phyloP scores from a whole-genome alignment of 1,140 invertebrate species.

The Epicauta chinensis region DNA sequence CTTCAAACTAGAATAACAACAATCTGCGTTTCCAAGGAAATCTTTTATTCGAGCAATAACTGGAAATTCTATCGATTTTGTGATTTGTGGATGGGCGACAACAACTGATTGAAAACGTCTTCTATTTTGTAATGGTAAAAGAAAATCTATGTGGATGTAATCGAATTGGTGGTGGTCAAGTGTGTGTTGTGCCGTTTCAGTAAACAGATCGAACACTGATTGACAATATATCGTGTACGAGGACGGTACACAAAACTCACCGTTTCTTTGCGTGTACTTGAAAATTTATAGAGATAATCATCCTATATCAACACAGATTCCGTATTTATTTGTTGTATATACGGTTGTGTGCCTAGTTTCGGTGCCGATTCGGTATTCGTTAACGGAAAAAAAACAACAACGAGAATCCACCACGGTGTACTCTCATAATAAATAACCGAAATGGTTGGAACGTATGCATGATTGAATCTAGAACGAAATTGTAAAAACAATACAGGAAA shows the following conservation, averaged over 20 bases:
- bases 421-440: not conserved
- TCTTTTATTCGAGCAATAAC: no score
- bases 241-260: conserved; percentile 3
- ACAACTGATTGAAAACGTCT: no score
- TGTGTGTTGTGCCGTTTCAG: not conserved
- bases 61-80: no score
- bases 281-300: conserved; percentile 29
- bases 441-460: conserved; percentile 21
- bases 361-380: no score
- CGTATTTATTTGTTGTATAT: not conserved
- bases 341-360: no score
- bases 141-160: not conserved
- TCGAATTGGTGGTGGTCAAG: not conserved
- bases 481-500: conserved; percentile 25
- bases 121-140: conserved; percentile 2
- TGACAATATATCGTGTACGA: conserved; percentile 30
- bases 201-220: conserved; percentile 26
- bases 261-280: conserved; percentile 14
- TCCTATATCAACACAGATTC: conserved; percentile 24
- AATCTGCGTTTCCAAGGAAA: no score
- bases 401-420: not conserved
- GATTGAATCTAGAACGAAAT: conserved; percentile 25
- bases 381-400: not conserved
- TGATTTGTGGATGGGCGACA: no score
- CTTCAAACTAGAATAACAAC: no score